Base-by-base conservation (phyloP, 1,140 invertebrate genomes). In the Trachymyrmex septentrionalis region DNA sequence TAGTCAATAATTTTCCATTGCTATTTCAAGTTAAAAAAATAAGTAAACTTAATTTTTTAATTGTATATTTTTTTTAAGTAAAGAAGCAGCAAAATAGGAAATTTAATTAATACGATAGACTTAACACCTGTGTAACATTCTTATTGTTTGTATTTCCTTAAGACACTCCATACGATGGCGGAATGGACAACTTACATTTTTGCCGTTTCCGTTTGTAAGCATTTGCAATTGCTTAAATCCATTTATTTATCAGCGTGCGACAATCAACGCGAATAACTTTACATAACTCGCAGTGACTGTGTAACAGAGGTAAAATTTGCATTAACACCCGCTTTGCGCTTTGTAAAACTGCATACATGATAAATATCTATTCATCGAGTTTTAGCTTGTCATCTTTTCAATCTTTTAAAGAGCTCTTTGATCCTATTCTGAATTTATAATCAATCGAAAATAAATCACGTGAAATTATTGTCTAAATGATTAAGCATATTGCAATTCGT, bases 171-270 rank as follows among this genome's bases (percentile, higher is more conserved):
- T 19, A 30, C 38, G 50, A 24, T 7, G 53, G 3, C 14, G 5
- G 12, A 21, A 21, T 21, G 48, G 12, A 9, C 48, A 72, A 73
- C 27, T 78, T 38, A 24, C 19, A 24, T 34, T 6, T 12, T 50
- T n/a, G 27, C 3, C 38, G 16, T 69, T 80, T 44, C n/a, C 9
- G 30, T 81, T 16, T 27, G 7, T 14, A 72, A 71, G 21, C 19
- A 57, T 57, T 57, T 57, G 14, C 63, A 61, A 80, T 80, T 69
- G 34, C 48, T 59, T 81, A 81, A 81, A 81, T 72, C 30, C 5
- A 34, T 57, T 38, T 3, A 72, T 48, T 71, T 59, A 71, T 81
- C 66, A 21, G 3, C 5, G 34, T 27, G 21, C 16, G 66, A 48
- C 44, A 69, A 55, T 72, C 66, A 57, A 16, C 34, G 19, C 10